Evolutionary conservation across 1,140 invertebrate genomes (phyloP).

Genomic region (Cheumatopsyche charites): DNA sequence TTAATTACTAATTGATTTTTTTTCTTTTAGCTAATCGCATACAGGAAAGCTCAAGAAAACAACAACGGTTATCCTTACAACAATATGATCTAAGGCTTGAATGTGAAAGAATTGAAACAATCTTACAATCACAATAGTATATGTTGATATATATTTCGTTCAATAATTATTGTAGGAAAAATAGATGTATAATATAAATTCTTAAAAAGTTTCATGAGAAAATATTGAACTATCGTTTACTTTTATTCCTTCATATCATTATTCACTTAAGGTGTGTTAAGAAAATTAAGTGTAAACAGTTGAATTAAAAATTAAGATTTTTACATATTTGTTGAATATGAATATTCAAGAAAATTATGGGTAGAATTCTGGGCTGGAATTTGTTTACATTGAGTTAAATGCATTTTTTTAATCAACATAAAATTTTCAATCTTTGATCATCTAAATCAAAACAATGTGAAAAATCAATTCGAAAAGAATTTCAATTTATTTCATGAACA

Average conservation of each 20-base stretch:
- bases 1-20: slow-evolving; percentile 32
- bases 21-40: slow-evolving; percentile 41
- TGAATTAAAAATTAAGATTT: too few relatives aligned
- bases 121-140: slow-evolving; percentile 21
- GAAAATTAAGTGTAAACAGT: too few relatives aligned
- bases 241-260: not conserved
- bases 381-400: slow-evolving; percentile 32
- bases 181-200: slow-evolving; percentile 14
- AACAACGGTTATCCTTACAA: slow-evolving; percentile 36
- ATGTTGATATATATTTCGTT: slow-evolving; percentile 12
- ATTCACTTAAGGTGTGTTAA: not conserved
- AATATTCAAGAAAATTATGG: slow-evolving; percentile 18
- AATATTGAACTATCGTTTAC: not conserved
- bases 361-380: slow-evolving; percentile 35
- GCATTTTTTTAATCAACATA: too few relatives aligned
- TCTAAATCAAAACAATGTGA: too few relatives aligned
- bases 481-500: not conserved
- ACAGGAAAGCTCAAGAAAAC: slow-evolving; percentile 37
- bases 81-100: slow-evolving; percentile 39
- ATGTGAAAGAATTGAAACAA: slow-evolving; percentile 20
- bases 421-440: too few relatives aligned
- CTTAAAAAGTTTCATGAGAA: not conserved
- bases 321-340: too few relatives aligned
- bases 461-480: too few relatives aligned
- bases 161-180: not conserved